These are phyloP conservation scores for Crotalus helleri DNA, from an alignment of 2,113 vertebrate genomes.

Conservation along the genomic window DNA sequence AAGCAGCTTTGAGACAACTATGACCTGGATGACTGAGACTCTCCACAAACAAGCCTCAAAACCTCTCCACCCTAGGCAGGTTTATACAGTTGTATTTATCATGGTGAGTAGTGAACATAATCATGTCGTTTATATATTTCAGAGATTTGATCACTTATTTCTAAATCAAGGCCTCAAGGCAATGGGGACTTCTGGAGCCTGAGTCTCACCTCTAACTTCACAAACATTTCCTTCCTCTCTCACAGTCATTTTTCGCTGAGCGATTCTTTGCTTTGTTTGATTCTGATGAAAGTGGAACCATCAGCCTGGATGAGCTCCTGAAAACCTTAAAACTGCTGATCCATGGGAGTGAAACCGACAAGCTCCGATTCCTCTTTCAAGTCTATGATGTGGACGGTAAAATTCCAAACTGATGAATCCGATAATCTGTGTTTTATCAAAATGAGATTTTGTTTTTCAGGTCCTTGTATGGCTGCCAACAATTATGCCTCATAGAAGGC, in stretches of 20 bases:
- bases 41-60: neutral
- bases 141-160: neutral
- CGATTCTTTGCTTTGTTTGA: slow-evolving; percentile 86
- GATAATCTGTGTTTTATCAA: neutral
- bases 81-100: neutral
- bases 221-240: neutral
- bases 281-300: slow-evolving; percentile 77
- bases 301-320: slow-evolving; percentile 83
- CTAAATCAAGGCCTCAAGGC: neutral
- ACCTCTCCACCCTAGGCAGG: neutral
- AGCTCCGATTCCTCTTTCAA: slow-evolving; percentile 87
- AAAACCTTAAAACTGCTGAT: slow-evolving; percentile 78
- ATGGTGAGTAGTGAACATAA: neutral
- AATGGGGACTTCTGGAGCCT: neutral
- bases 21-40: neutral
- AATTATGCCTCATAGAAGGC: neutral
- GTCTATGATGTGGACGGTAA: slow-evolving; percentile 88
- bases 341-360: slow-evolving; percentile 76
- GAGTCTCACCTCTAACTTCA: accelerated
- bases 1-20: neutral
- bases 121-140: neutral
- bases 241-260: slow-evolving; percentile 87
- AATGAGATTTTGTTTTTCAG: neutral
- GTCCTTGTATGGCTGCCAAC: neutral
- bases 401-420: accelerated